A percentile compares a stretch with the other conserved stretches of the same genome.
Conservation (phyloP, 2,888 invertebrate species). For the Acronicta psi region DNA sequence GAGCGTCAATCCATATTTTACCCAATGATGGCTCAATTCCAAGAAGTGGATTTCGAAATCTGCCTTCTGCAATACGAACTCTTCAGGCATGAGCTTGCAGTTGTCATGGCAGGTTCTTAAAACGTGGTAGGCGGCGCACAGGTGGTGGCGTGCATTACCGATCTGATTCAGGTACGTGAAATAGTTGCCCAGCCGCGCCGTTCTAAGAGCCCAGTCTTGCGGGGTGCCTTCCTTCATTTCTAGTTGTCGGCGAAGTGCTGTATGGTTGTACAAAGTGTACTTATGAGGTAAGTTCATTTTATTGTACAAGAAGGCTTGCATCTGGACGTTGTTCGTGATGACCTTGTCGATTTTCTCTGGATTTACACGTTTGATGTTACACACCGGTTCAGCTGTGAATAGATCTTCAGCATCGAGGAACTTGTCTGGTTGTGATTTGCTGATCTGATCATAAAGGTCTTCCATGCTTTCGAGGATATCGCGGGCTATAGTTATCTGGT, state of each 20-base stretch:
- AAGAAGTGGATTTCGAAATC: constrained; percentile 82
- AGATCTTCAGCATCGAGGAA: constrained; percentile 88
- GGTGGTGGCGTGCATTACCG: constrained; percentile 90
- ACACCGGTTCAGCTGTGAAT: constrained; percentile 76
- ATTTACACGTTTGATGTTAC: constrained; percentile 74
- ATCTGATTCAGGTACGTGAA: constrained; percentile 82
- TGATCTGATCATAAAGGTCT: constrained; percentile 79
- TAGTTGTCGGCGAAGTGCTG: constrained; percentile 87
- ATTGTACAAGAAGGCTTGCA: constrained; percentile 90
- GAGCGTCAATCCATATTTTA: constrained; percentile 89
- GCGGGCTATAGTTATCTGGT: constrained; percentile 81
- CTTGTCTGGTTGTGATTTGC: constrained; percentile 69
- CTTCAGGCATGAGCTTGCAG: constrained; percentile 82
- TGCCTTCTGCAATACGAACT: constrained; percentile 78
- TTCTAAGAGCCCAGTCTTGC: constrained; percentile 88
- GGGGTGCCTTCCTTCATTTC: constrained; percentile 89
- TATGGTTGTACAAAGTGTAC: constrained; percentile 88
- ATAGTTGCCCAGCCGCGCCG: constrained; percentile 87
- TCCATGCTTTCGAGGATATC: constrained; percentile 86
- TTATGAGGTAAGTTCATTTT: constrained; percentile 86
- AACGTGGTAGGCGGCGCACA: constrained; percentile 90
- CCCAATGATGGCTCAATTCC: constrained; percentile 89
- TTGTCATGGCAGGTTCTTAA: constrained; percentile 88
- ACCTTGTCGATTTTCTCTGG: constrained; percentile 88
- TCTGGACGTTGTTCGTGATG: constrained; percentile 90